Conservation (phyloP, 2,797 vertebrate species). For the Cheirogaleus major region DNA sequence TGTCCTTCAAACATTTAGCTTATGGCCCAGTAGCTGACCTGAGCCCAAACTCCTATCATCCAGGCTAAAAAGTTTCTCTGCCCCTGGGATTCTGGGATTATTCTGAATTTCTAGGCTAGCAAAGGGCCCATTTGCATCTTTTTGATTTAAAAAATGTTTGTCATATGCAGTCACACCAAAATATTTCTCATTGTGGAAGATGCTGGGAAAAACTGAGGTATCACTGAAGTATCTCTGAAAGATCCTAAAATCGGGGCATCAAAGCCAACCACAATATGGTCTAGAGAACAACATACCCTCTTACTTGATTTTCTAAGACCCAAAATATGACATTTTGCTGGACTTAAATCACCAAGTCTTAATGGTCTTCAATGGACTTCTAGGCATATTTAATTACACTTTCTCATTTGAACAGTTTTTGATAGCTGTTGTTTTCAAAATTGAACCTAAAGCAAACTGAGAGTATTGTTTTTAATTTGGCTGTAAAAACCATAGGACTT, state of each 20-base stretch:
- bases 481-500: not conserved
- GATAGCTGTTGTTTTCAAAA: slow-evolving; percentile 51
- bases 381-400: not conserved
- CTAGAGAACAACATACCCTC: not conserved
- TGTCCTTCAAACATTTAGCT: not conserved
- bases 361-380: not conserved
- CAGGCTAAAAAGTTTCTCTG: not conserved
- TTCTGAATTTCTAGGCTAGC: not conserved
- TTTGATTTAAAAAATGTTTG: not conserved
- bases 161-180: not conserved
- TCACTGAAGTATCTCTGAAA: not conserved
- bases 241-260: not conserved
- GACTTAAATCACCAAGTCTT: not conserved
- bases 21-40: not conserved
- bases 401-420: slow-evolving; percentile 41
- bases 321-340: not conserved
- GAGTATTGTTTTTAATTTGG: slow-evolving; percentile 25
- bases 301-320: not conserved
- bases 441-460: slow-evolving; percentile 1
- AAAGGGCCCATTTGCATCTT: not conserved
- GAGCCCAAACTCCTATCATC: not conserved
- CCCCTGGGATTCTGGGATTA: not conserved
- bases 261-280: not conserved
- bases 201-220: not conserved
- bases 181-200: not conserved